Evolutionary conservation across 2,888 invertebrate species (phyloP), one percentile per base, ranked within the genome.

Genomic region (Sussaba pulchella): DNA sequence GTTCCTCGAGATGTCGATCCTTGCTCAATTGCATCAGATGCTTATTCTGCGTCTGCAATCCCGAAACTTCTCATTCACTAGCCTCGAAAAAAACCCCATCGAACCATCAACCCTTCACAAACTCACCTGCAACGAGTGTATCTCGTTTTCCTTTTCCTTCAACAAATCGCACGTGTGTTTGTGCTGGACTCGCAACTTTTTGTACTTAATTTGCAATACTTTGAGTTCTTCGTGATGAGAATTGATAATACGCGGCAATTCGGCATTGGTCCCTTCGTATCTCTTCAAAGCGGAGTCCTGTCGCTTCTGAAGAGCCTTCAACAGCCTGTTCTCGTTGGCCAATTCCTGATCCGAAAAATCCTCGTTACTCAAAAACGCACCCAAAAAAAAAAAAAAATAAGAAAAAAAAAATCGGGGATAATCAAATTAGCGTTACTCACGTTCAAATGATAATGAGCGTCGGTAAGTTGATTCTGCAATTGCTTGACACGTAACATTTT

Each of bases 191-290:
- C 95, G 95, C 70, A 97, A 89, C 84, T 94, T 95, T 85, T 95
- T 96, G 90, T 94, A 95, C 89, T 95, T 95, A 52, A 94, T 93
- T 87, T 95, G 95, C 90, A 96, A 94, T 14, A 95, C 93, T 66
- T 96, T 93, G 72, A 96, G 93, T 92, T 97, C 97, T 89, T 97
- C 97, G 81, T 94, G 95, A 90, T 97, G 96, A 0, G 96, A 95
- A 91, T 95, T 95, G 45, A 97, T 93, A 2, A 96, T 93, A 88
- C 95, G 94, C 0, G 97, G 97, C 64, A 97, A 91, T 89, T 97
- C 96, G 0, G 96, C 96, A 88, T 95, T 96, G 1, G 95, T 95
- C 36, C 95, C 96, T 92, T 97, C 97, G 89, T 96, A 96, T 93
- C 95, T 96, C 85, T 95, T 95, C 66, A 97, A 91, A 0, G 97